These are phyloP conservation scores for Mylabris sibirica DNA, from an alignment of 2,888 invertebrate species.

Conservation along the genomic window DNA sequence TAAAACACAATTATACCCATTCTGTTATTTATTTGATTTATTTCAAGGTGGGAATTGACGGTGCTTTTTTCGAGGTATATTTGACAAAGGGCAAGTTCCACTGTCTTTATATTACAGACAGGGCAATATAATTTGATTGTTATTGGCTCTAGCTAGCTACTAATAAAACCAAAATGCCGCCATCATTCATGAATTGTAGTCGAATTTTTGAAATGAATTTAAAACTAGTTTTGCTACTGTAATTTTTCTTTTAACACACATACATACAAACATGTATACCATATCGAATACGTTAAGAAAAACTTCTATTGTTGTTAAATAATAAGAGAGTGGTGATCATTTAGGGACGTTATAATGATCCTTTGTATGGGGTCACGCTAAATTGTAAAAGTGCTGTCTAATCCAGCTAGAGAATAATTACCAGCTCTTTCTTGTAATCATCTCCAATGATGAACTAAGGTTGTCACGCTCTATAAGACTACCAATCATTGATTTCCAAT, in stretches of 20 bases:
- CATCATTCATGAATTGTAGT: background rate
- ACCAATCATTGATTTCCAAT: constrained; percentile 40
- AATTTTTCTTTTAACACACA: background rate
- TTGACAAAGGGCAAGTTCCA: constrained; percentile 42
- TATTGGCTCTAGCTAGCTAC: constrained; percentile 20
- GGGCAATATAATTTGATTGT: constrained; percentile 33
- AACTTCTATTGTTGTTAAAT: constrained; percentile 33
- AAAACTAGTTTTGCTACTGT: background rate
- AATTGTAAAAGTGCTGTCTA: constrained; percentile 48
- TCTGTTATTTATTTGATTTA: constrained; percentile 50
- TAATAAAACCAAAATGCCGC: constrained; percentile 26
- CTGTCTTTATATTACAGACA: constrained; percentile 26
- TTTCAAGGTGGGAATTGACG: constrained; percentile 43
- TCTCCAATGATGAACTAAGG: constrained; percentile 33
- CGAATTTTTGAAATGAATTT: background rate
- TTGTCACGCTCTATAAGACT: constrained; percentile 39
- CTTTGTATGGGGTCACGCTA: constrained; percentile 44
- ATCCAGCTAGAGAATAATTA: constrained; percentile 45
- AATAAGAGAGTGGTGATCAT: constrained; percentile 41
- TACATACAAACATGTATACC: constrained; percentile 1
- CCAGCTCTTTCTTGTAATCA: constrained; percentile 40
- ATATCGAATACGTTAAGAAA: constrained; percentile 20
- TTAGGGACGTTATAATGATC: constrained; percentile 43
- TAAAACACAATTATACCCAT: constrained; percentile 54
- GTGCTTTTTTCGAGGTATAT: constrained; percentile 50